Evolutionary conservation across 2,797 vertebrate genomes (phyloP).

Genomic region (Notolepis coatsorum): DNA sequence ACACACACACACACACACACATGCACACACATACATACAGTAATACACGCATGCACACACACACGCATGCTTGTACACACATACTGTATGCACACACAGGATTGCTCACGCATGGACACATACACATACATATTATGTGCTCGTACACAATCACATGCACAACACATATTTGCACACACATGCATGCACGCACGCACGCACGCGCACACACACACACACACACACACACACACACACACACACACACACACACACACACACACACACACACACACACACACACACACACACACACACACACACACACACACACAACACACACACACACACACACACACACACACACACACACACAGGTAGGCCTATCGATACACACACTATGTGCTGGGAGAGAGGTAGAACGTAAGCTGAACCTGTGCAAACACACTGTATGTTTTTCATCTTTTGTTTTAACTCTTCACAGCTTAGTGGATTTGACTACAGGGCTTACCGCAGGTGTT

Average conservation of each 20-base stretch:
- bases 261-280: conserved; percentile 12
- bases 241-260: conserved; percentile 3
- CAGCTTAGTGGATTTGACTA: conserved; percentile 51
- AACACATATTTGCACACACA: conserved; percentile 26
- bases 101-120: conserved; percentile 31
- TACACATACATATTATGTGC: conserved; percentile 6
- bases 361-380: conserved; percentile 57
- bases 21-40: conserved; percentile 35
- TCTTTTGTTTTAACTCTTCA: conserved; percentile 64
- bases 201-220: neutral
- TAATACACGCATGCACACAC: conserved; percentile 5
- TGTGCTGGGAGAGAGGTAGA: conserved; percentile 49
- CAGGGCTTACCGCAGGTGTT: conserved; percentile 28
- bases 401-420: conserved; percentile 56
- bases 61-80: neutral
- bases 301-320: neutral
- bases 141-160: neutral
- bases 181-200: conserved; percentile 10
- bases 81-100: neutral
- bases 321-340: conserved; percentile 7
- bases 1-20: neutral
- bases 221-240: neutral
- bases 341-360: conserved; percentile 39
- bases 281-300: neutral
- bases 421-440: conserved; percentile 39